Evolutionary conservation across 2,113 vertebrate genomes (phyloP).

Genomic region (Ophiodon elongatus): DNA sequence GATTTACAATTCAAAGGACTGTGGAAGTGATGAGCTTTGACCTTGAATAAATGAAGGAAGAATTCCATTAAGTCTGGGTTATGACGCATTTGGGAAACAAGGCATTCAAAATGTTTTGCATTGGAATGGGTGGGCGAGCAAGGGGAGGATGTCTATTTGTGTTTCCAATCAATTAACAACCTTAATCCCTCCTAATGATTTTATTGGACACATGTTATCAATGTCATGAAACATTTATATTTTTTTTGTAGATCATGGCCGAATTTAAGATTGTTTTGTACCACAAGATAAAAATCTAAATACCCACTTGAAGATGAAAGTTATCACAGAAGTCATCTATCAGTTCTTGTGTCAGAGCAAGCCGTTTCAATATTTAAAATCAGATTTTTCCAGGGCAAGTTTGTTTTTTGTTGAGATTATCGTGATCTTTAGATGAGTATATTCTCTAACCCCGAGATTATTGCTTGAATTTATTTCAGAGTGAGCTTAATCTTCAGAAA

Average conservation of each 20-base stretch:
- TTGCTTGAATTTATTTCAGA: neutral
- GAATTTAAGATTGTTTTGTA: neutral
- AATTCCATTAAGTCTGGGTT: conserved; percentile 72
- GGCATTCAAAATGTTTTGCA: conserved; percentile 65
- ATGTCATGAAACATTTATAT: neutral
- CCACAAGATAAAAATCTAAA: conserved; percentile 9
- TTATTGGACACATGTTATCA: neutral
- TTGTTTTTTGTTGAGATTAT: neutral
- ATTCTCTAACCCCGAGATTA: neutral
- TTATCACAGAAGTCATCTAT: neutral
- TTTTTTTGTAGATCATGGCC: neutral
- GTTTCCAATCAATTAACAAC: conserved; percentile 40
- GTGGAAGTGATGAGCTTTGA: conserved; percentile 77
- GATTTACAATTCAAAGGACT: conserved; percentile 80
- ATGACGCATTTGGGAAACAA: conserved; percentile 67
- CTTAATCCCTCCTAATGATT: conserved; percentile 38
- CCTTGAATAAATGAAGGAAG: conserved; percentile 78
- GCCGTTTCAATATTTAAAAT: conserved; percentile 12
- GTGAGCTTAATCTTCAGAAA: neutral
- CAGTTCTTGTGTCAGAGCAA: neutral
- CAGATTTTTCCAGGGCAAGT: neutral
- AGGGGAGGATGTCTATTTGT: conserved; percentile 35
- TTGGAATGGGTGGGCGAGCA: conserved; percentile 45
- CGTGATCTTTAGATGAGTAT: neutral
- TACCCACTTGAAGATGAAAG: neutral